A percentile compares a stretch with the other conserved stretches of the same genome.
phyloP scores from a whole-genome alignment of 2,113 vertebrate genomes.

The Muntiacus muntjak region DNA sequence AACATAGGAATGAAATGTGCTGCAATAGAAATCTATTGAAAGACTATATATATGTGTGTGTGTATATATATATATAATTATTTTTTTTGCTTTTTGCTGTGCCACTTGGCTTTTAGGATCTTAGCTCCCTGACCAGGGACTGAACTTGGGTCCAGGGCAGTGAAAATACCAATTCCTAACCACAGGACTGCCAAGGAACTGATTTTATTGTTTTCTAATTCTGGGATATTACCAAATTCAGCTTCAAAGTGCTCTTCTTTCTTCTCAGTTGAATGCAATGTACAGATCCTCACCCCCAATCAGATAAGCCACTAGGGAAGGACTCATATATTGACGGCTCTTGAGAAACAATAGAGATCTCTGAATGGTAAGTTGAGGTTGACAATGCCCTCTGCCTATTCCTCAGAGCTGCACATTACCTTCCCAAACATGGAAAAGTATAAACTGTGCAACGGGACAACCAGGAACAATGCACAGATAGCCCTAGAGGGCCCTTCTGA shows the following conservation, averaged over 20 bases:
- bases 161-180: background rate
- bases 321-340: background rate
- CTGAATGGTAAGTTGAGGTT: background rate
- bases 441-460: background rate
- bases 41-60: background rate
- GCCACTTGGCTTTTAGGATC: background rate
- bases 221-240: background rate
- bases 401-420: background rate
- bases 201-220: background rate
- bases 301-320: background rate
- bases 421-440: background rate
- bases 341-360: background rate
- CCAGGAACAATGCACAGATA: background rate
- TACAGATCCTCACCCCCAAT: background rate
- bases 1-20: background rate
- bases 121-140: background rate
- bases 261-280: background rate
- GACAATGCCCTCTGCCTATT: background rate
- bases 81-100: background rate
- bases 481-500: background rate
- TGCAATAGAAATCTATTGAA: background rate
- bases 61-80: background rate
- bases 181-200: background rate
- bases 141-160: background rate
- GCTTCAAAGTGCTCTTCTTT: background rate